Conservation (phyloP, 2,888 invertebrate genomes). For the Hesperia comma region DNA sequence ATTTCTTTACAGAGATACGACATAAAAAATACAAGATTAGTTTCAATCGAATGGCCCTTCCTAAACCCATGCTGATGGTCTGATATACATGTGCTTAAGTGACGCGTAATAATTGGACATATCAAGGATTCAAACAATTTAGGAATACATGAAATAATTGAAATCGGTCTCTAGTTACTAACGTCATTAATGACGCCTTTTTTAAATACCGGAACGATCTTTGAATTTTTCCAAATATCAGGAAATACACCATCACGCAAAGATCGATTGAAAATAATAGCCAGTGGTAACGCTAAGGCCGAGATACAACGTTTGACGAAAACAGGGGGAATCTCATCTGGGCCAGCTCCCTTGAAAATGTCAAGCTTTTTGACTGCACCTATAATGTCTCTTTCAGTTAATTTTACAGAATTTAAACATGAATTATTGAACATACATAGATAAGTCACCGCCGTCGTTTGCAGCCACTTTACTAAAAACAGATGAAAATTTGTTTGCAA, state of each 20-base stretch:
- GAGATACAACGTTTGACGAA: slow-evolving; percentile 17
- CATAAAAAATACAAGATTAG: slow-evolving; percentile 22
- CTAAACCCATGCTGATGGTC: slow-evolving; percentile 34
- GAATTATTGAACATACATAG: not conserved
- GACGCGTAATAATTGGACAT: slow-evolving; percentile 14
- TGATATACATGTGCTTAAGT: slow-evolving; percentile 14
- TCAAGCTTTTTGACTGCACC: slow-evolving; percentile 12
- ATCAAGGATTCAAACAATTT: slow-evolving; percentile 28
- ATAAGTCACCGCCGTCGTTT: not conserved
- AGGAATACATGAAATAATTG: slow-evolving; percentile 21
- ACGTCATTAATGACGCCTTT: slow-evolving; percentile 23
- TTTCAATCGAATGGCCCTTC: slow-evolving; percentile 19
- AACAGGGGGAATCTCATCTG: slow-evolving; percentile 29
- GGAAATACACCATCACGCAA: slow-evolving; percentile 33
- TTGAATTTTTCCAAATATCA: slow-evolving; percentile 25
- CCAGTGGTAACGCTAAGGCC: slow-evolving; percentile 37
- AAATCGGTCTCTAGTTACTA: slow-evolving; percentile 32
- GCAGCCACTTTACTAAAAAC: slow-evolving; percentile 1
- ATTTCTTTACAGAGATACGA: slow-evolving; percentile 12
- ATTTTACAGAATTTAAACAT: slow-evolving; percentile 4
- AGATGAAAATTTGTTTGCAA: slow-evolving; percentile 24
- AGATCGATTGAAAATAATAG: slow-evolving; percentile 36
- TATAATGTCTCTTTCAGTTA: slow-evolving; percentile 23
- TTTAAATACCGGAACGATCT: slow-evolving; percentile 33
- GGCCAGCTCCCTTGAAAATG: slow-evolving; percentile 27